Percentiles rank a stretch among this genome's conserved stretches.
Evolutionary conservation across 2,888 invertebrate species (phyloP).

Genomic region (Marronus borbonicus): DNA sequence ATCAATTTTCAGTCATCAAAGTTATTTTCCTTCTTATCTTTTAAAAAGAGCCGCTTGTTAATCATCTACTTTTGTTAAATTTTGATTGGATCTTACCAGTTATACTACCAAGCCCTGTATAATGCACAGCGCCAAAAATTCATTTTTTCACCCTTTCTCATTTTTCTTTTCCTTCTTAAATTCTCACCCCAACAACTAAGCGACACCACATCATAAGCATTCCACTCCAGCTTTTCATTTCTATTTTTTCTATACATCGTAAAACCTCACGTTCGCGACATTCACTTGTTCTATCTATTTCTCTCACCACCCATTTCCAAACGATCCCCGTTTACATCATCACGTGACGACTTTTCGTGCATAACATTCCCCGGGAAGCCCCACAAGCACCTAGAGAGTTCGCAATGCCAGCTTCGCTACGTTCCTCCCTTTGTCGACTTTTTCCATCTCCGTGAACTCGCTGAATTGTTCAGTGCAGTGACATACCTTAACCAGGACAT

Average conservation of each 20-base stretch:
- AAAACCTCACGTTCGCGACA: slow-evolving; percentile 10
- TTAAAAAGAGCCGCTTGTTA: no score
- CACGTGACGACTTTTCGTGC: slow-evolving; percentile 20
- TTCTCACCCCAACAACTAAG: not conserved
- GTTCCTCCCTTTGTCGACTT: not conserved
- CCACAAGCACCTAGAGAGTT: not conserved
- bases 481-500: not conserved
- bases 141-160: no score
- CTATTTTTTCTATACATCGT: not conserved
- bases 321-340: not conserved
- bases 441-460: not conserved
- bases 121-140: no score
- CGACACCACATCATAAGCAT: not conserved
- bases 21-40: no score
- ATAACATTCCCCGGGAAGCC: slow-evolving; percentile 9
- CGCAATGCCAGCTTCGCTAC: not conserved
- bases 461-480: slow-evolving; percentile 13
- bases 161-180: no score
- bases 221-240: not conserved
- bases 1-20: no score
- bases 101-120: no score
- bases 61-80: no score
- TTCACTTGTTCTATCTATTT: not conserved
- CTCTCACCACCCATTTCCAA: not conserved
- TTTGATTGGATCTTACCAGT: no score